phyloP scores from a whole-genome alignment of 2,888 invertebrate species.

The Psylliodes chrysocephalus region DNA sequence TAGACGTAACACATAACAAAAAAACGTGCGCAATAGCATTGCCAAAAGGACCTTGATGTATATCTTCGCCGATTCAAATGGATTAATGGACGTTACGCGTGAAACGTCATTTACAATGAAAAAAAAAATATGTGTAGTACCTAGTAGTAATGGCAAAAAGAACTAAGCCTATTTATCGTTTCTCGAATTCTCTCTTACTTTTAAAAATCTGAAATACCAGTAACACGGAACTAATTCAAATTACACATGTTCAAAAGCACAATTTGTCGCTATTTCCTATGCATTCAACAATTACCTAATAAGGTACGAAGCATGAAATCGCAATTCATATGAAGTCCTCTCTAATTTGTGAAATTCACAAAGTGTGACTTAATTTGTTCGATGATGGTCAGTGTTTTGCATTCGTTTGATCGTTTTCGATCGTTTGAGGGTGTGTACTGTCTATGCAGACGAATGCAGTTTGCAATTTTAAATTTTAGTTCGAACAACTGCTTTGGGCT shows the following conservation, averaged over 20 bases:
- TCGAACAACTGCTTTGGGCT: not conserved
- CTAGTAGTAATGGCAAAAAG: no score
- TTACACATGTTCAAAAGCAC: constrained; percentile 2
- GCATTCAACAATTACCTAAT: constrained; percentile 21
- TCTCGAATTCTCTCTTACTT: no score
- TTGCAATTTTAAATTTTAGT: no score
- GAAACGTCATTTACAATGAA: no score
- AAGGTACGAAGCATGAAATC: constrained; percentile 24
- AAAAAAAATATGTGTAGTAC: no score
- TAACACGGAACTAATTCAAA: constrained; percentile 7
- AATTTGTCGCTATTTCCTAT: constrained; percentile 28
- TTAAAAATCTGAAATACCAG: not conserved
- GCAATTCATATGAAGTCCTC: constrained; percentile 17
- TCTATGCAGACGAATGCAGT: no score
- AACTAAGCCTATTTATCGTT: no score
- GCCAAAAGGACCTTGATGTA: no score
- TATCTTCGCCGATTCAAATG: no score
- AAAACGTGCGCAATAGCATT: no score
- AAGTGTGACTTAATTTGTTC: not conserved
- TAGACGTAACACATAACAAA: no score
- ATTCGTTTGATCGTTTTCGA: not conserved
- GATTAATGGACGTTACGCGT: no score
- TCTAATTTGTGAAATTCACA: constrained; percentile 4
- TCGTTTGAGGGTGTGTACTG: not conserved
- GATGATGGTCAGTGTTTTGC: not conserved